Base-by-base conservation (phyloP, 2,113 vertebrate genomes). In the Tenrec ecaudatus region DNA sequence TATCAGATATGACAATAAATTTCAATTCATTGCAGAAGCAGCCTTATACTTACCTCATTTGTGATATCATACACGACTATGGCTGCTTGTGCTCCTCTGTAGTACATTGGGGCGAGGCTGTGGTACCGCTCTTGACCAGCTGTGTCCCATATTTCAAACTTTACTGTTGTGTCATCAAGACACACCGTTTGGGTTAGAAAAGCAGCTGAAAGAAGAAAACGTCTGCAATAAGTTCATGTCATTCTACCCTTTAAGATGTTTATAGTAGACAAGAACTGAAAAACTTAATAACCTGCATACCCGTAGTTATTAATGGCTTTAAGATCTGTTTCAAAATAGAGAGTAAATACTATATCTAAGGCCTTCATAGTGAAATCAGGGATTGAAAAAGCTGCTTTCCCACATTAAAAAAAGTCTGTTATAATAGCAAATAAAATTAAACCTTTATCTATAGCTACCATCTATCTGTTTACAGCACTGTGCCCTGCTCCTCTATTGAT, bases 101-200 rank as follows among this genome's bases (percentile, higher is more conserved):
- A 99, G 98, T 99, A 99, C 99, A 99, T 99, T 81, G 99, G 99
- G 76, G 99, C 99, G 98, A 99, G 98, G 97, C 99, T 99, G 98
- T 99, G 99, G 98, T 99, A 99, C 80, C 99, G 99, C 95, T 99
- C 99, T 97, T 99, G 99, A 95, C 99, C 99, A 92, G 99, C 99
- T 95, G 99, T 99, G 97, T 99, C 99, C 99, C 99, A 99, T 96
- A 99, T 99, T 97, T 99, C 99, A 99, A 99, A 99, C 97, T 99
- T 99, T 97, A 99, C 99, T 1, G 99, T 99, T 93, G 99, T 99
- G 97, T 99, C 99, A 64, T 99, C 99, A 96, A 99, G 98, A 98
- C 99, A 99, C 84, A 99, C 99, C 2, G 99, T 99, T 97, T 99
- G 99, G 95, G 99, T 99, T 98, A 99, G 98, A 98, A 99, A 99